phyloP scores from a whole-genome alignment of 2,888 invertebrate genomes.

The Ophonus ardosiacus region DNA sequence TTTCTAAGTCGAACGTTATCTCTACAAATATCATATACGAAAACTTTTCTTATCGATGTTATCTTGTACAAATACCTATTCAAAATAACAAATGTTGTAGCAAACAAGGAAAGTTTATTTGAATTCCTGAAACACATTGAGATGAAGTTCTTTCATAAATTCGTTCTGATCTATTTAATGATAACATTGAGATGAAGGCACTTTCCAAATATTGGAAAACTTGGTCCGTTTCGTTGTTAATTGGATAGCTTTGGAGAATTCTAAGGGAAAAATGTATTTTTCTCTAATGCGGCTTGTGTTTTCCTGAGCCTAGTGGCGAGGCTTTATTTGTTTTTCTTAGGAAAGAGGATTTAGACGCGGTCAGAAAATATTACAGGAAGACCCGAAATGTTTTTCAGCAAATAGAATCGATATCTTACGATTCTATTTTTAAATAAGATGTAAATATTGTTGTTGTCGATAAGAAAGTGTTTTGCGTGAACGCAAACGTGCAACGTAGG shows the following conservation, averaged over 20 bases:
- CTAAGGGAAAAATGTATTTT: not conserved
- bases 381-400: not conserved
- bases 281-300: not conserved
- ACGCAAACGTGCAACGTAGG: too few relatives aligned
- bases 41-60: too few relatives aligned
- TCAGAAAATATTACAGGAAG: not conserved
- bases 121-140: constrained; percentile 18
- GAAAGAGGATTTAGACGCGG: not conserved
- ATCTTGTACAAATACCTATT: constrained; percentile 13
- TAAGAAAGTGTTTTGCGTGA: too few relatives aligned
- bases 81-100: constrained; percentile 17
- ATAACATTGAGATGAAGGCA: constrained; percentile 10
- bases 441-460: not conserved
- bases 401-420: not conserved
- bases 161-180: constrained; percentile 47
- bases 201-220: constrained; percentile 60
- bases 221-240: constrained; percentile 57
- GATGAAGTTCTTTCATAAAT: constrained; percentile 33
- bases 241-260: constrained; percentile 24
- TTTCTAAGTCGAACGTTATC: too few relatives aligned
- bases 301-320: constrained; percentile 5
- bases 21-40: too few relatives aligned
- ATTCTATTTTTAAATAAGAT: not conserved
- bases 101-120: constrained; percentile 44
- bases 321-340: constrained; percentile 35